Evolutionary conservation across 2,888 invertebrate species (phyloP).

Genomic region (Abrostola triplasia): DNA sequence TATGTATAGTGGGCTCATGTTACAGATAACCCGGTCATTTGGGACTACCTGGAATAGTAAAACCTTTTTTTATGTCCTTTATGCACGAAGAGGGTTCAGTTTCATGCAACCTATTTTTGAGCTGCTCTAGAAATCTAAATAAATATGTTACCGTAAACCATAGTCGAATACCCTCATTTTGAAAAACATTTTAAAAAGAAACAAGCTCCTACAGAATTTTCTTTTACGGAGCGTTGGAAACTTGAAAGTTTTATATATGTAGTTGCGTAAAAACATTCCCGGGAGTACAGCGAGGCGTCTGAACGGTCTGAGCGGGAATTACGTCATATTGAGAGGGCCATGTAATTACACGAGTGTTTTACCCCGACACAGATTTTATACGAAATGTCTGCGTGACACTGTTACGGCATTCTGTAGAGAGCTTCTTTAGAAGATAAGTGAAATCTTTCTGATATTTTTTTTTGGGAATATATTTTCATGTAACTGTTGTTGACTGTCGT

Average conservation of each 20-base stretch:
- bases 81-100: no score
- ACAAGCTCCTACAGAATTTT: conserved; percentile 6
- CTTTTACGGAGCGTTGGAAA: conserved; percentile 20
- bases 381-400: conserved; percentile 24
- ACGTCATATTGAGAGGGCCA: conserved; percentile 43
- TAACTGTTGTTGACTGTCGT: neutral
- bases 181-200: neutral
- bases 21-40: no score
- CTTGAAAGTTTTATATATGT: conserved; percentile 39
- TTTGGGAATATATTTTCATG: neutral
- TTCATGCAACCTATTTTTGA: no score
- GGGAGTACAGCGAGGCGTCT: conserved; percentile 29
- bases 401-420: conserved; percentile 5
- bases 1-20: no score
- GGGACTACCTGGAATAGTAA: no score
- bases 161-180: no score
- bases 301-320: conserved; percentile 30
- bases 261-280: conserved; percentile 44
- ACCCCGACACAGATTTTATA: conserved; percentile 33
- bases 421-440: neutral
- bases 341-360: conserved; percentile 44
- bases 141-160: no score
- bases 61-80: no score
- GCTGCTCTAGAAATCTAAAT: no score
- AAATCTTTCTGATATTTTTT: neutral